phyloP scores from a whole-genome alignment of 2,113 vertebrate genomes.

The Pyxicephalus adspersus region DNA sequence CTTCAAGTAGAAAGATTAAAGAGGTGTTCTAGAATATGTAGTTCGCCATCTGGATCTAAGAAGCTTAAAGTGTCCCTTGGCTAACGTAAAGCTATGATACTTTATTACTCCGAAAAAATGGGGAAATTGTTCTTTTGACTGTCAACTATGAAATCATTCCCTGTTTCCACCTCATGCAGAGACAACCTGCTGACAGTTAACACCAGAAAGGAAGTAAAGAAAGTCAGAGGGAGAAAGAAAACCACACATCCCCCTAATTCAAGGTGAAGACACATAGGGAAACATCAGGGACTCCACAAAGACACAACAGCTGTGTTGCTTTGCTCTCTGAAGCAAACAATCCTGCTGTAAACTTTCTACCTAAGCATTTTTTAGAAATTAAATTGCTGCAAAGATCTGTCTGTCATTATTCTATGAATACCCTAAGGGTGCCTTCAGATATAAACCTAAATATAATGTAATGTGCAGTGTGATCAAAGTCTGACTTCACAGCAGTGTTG shows the following conservation, averaged over 20 bases:
- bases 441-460: no score
- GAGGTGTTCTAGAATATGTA: no score
- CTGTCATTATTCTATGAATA: no score
- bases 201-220: background rate
- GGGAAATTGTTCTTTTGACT: background rate
- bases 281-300: slow-evolving; percentile 8
- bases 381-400: no score
- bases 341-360: background rate
- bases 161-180: slow-evolving; percentile 9
- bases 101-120: no score
- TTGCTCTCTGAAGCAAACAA: background rate
- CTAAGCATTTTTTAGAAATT: background rate
- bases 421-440: no score
- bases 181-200: slow-evolving; percentile 14
- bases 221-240: slow-evolving; percentile 11
- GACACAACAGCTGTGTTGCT: slow-evolving; percentile 28
- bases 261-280: slow-evolving; percentile 3
- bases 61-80: no score
- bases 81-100: no score
- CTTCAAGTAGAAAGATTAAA: no score
- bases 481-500: no score
- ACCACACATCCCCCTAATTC: background rate
- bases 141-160: background rate
- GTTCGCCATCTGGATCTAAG: no score
- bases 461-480: no score